Conservation (phyloP, 2,888 invertebrate species). For the Dascillus cervinus region DNA sequence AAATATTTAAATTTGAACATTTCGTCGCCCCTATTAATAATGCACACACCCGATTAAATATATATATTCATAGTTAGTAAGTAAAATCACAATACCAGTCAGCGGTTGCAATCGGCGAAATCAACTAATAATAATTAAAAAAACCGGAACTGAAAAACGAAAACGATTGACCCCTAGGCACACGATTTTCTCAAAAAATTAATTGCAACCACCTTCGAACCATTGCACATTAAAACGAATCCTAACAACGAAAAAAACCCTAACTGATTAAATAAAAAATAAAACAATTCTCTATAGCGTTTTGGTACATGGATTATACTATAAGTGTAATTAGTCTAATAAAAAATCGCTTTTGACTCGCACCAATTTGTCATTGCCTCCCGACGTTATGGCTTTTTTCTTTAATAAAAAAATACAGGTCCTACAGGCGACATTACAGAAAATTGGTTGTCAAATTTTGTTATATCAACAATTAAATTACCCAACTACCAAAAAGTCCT, state of each 20-base stretch:
- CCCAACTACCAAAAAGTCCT: conserved; percentile 40
- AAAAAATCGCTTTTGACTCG: conserved; percentile 24
- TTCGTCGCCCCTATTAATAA: conserved; percentile 19
- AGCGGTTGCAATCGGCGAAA: conserved; percentile 14
- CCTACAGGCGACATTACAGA: conserved; percentile 25
- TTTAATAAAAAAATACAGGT: conserved; percentile 14
- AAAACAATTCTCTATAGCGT: conserved; percentile 33
- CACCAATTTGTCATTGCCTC: conserved; percentile 21
- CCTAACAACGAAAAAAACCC: conserved; percentile 29
- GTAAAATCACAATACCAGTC: conserved; percentile 37
- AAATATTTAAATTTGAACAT: conserved; percentile 16
- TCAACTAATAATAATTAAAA: background rate
- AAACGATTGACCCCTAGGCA: no score
- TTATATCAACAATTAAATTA: conserved; percentile 36
- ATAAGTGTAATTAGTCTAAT: conserved; percentile 26
- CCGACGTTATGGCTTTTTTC: conserved; percentile 17
- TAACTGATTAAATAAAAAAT: conserved; percentile 29
- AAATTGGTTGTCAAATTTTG: conserved; percentile 28
- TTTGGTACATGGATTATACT: conserved; percentile 30
- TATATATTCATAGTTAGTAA: no score
- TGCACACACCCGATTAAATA: conserved; percentile 37
- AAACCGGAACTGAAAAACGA: no score
- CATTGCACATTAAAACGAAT: conserved; percentile 22
- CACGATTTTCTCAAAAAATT: no score
- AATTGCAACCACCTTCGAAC: no score